These are phyloP conservation scores for cattle (Bos taurus) DNA, from an alignment of 2,113 vertebrate species.

Conservation along the genomic window DNA sequence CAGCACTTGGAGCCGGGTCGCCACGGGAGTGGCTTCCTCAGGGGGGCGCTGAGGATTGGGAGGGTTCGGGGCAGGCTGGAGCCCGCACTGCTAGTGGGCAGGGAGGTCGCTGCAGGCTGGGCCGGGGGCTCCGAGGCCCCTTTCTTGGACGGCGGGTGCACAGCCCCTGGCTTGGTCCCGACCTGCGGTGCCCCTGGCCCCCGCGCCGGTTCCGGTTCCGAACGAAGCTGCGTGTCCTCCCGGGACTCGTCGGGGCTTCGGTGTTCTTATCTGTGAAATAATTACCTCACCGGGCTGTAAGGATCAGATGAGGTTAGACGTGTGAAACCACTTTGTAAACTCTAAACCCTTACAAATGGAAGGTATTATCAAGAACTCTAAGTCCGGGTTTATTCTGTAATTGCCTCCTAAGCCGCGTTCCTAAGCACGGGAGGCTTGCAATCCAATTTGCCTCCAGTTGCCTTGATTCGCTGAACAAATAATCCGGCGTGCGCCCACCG, in stretches of 20 bases:
- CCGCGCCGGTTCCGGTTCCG: accelerated
- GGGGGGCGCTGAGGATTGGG: background rate
- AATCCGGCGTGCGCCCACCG: background rate
- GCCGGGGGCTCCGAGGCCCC: background rate
- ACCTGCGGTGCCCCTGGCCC: accelerated
- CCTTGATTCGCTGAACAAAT: background rate
- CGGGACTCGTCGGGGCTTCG: background rate
- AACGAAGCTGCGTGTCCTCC: accelerated
- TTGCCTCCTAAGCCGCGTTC: background rate
- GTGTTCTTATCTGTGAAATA: background rate
- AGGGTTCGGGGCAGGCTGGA: too few species aligned
- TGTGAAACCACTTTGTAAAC: background rate
- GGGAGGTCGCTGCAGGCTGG: background rate
- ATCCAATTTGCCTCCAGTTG: background rate
- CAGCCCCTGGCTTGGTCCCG: background rate
- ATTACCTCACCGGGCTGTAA: background rate
- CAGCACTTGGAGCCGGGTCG: accelerated
- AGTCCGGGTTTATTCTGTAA: background rate
- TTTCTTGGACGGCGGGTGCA: background rate
- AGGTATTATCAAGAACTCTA: background rate
- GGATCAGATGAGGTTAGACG: background rate
- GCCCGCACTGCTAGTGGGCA: accelerated
- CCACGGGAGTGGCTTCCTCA: background rate
- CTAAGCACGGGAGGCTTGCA: background rate
- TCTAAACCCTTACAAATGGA: slow-evolving; percentile 3